A percentile compares a stretch with the other conserved stretches of the same genome.
phyloP scores from a whole-genome alignment of 2,113 vertebrate genomes.

The Rhadina sibilatrix region DNA sequence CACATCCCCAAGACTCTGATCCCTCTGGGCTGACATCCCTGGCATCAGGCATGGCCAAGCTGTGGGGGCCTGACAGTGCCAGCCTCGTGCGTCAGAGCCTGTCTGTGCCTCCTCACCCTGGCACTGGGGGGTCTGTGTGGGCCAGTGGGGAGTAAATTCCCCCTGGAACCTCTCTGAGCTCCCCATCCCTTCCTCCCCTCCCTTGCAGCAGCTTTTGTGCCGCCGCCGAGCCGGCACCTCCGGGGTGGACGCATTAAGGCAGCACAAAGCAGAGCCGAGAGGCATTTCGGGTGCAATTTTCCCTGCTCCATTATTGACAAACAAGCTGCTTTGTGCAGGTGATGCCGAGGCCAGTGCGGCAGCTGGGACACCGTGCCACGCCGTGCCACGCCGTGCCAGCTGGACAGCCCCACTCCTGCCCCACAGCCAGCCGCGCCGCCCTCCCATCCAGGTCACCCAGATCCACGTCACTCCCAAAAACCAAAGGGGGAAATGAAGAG shows the following conservation, averaged over 20 bases:
- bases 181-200: background rate
- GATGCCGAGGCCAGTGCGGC: background rate
- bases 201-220: slow-evolving; percentile 15
- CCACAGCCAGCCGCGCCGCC: background rate
- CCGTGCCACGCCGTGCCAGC: background rate
- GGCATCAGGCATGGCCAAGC: background rate
- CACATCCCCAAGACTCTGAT: background rate
- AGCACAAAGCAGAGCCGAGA: slow-evolving; percentile 58
- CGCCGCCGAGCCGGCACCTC: background rate
- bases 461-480: background rate
- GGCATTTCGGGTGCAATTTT: slow-evolving; percentile 62
- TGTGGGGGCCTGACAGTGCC: accelerated
- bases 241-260: background rate
- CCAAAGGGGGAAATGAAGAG: accelerated
- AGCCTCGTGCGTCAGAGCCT: background rate
- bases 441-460: background rate
- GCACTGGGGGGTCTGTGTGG: accelerated
- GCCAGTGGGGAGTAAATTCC: background rate
- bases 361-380: slow-evolving; percentile 9
- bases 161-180: background rate
- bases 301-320: slow-evolving; percentile 68
- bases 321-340: slow-evolving; percentile 63
- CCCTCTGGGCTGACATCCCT: background rate
- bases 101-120: background rate
- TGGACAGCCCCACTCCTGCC: background rate